Percentiles rank a stretch among this genome's conserved stretches.
Evolutionary conservation across 2,888 invertebrate genomes (phyloP).

Genomic region (Philopedon plagiatum): DNA sequence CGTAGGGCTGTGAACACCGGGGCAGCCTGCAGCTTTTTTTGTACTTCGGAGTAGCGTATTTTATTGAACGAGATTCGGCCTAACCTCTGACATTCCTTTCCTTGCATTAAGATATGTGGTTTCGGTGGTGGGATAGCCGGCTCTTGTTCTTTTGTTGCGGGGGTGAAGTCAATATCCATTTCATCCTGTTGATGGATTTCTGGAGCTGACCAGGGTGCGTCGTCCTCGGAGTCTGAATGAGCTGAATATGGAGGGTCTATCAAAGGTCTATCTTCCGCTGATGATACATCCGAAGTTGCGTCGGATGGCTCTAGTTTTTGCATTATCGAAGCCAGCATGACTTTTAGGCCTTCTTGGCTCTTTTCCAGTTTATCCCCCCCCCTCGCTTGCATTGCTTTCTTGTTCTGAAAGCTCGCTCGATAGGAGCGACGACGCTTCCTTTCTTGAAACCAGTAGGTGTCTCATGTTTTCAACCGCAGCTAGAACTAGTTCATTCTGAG

Average conservation of each 20-base stretch:
- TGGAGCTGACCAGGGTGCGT: background rate
- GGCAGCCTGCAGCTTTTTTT: constrained; percentile 22
- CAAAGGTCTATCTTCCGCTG: no score
- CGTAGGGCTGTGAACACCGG: background rate
- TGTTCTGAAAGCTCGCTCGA: background rate
- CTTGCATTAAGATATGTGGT: constrained; percentile 9
- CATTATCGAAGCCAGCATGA: background rate
- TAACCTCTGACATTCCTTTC: constrained; percentile 10
- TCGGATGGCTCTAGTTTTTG: background rate
- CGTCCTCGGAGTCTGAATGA: no score
- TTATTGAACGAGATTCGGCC: constrained; percentile 1
- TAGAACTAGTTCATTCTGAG: constrained; percentile 48
- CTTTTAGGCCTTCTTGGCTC: constrained; percentile 3
- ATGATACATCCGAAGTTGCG: no score
- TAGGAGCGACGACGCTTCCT: constrained; percentile 20
- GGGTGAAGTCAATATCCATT: no score
- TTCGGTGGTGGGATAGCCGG: constrained; percentile 12
- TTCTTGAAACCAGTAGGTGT: constrained; percentile 46
- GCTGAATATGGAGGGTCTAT: no score
- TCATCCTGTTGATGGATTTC: no score
- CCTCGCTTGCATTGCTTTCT: background rate
- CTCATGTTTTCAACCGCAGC: constrained; percentile 51
- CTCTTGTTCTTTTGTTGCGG: no score
- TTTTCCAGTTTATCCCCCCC: constrained; percentile 1
- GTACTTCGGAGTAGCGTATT: constrained; percentile 14